Evolutionary conservation across 2,113 vertebrate species (phyloP).

Genomic region (Stomatorhinus ivindoensis): DNA sequence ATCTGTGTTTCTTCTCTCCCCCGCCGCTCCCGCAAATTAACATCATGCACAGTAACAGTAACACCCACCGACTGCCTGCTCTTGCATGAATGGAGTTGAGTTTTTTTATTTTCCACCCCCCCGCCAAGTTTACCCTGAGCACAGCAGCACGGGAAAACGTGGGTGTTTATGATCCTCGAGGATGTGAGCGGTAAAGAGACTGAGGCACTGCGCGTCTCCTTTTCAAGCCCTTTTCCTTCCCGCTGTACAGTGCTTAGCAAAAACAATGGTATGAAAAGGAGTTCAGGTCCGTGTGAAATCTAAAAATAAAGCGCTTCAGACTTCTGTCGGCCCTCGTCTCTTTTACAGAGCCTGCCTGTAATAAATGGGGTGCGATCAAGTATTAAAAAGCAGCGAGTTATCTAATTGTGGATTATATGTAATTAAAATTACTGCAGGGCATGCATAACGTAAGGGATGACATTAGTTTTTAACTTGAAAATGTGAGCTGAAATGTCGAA

Average conservation of each 20-base stretch:
- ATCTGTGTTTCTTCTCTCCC: neutral
- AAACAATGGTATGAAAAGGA: neutral
- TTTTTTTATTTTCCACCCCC: neutral
- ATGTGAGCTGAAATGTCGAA: neutral
- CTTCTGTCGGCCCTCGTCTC: neutral
- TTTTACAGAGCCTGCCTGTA: neutral
- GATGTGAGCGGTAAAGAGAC: neutral
- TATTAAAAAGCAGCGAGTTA: neutral
- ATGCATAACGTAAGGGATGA: neutral
- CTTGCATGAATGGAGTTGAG: neutral
- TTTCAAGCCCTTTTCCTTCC: neutral
- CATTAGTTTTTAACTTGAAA: neutral
- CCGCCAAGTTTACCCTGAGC: neutral
- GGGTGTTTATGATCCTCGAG: neutral
- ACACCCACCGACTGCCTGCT: neutral
- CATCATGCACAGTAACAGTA: neutral
- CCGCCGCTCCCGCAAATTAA: neutral
- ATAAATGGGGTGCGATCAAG: neutral
- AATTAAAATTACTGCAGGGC: neutral
- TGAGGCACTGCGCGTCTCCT: neutral
- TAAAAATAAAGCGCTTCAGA: neutral
- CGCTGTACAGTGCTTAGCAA: neutral
- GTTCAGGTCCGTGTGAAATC: neutral
- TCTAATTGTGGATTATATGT: neutral
- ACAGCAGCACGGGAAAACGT: neutral